Evolutionary conservation across 2,888 invertebrate genomes (phyloP), one percentile per base, ranked within the genome.

Genomic region (Ischnus inquisitorius): DNA sequence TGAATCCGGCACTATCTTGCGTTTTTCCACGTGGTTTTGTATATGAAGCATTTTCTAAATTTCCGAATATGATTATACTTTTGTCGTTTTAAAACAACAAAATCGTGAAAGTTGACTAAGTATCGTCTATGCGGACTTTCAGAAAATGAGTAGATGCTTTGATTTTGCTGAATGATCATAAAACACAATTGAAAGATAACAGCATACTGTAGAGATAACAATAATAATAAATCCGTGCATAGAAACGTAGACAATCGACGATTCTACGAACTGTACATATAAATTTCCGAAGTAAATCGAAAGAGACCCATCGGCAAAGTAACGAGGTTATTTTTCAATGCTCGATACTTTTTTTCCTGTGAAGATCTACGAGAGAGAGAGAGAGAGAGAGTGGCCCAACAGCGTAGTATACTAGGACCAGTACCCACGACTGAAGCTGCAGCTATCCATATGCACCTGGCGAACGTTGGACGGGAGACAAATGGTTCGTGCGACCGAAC

Each of bases 361-460:
- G 34, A 67, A 41, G 72, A 65, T 54, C 34, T 46, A 43, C 46
- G 67, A 43, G 62, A 62, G 43, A 46, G 43, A 34, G 67, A 51
- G 62, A 62, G 43, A 14, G 57, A 77, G 46, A 8, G 14, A 19
- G 46, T 41, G 22, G 22, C 25, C n/a, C 14, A 34, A 22, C 25
- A 16, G 14, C 12, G 12, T 19, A 25, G 74, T 34, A 60, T 43
- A 28, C n/a, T 14, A 57, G 68, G 62, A 14, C 28, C 46, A 43
- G 22, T 43, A 48, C 46, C 79, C 6, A 54, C 60, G 74, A 60
- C 67, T 60, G 46, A 60, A 62, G 48, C 78, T 12, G 22, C 34
- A 19, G 43, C 54, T 22, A 75, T 68, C 74, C 80, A 68, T 80
- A 74, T 80, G 80, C 80, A 80, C 80, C 67, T 80, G 67, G 80